phyloP scores from a whole-genome alignment of 1,140 invertebrate species.

The Drosophila seguyi region DNA sequence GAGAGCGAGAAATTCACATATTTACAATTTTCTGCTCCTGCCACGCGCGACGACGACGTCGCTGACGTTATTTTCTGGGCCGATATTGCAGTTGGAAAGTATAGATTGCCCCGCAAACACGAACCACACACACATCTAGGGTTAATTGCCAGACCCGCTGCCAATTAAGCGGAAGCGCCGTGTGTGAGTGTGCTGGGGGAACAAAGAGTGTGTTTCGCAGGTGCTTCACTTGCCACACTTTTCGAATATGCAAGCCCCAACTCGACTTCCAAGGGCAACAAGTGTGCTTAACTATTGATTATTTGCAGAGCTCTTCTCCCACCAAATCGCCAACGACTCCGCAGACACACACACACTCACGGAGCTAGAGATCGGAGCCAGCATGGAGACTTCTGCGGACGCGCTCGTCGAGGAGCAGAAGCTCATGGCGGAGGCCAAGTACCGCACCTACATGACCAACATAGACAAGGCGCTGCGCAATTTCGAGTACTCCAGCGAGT shows the following conservation, averaged over 20 bases:
- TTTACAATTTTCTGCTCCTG: conserved; percentile 33
- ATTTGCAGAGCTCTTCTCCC: conserved; percentile 33
- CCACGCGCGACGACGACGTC: conserved; percentile 25
- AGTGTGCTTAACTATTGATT: conserved; percentile 77
- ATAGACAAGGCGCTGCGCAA: conserved; percentile 96
- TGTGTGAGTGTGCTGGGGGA: conserved; percentile 5
- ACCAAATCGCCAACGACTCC: conserved; percentile 16
- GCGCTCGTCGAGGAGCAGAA: conserved; percentile 88
- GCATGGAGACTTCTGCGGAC: conserved; percentile 84
- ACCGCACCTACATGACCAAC: conserved; percentile 91
- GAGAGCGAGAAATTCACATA: conserved; percentile 25
- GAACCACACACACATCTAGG: conserved; percentile 7
- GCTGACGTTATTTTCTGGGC: conserved; percentile 20
- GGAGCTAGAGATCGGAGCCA: conserved; percentile 9
- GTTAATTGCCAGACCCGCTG: conserved; percentile 21
- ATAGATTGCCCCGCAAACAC: conserved; percentile 17
- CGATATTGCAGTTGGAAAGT: conserved; percentile 26
- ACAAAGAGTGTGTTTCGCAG: conserved; percentile 36
- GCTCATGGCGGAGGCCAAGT: conserved; percentile 91
- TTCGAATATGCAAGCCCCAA: conserved; percentile 8
- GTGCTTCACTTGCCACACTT: conserved; percentile 59
- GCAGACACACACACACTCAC: conserved; percentile 8
- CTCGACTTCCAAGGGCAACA: conserved; percentile 68
- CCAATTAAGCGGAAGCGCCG: conserved; percentile 25
- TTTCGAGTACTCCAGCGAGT: conserved; percentile 98